Base-by-base conservation (phyloP, 2,888 invertebrate species). In the Eupeodes luniger region DNA sequence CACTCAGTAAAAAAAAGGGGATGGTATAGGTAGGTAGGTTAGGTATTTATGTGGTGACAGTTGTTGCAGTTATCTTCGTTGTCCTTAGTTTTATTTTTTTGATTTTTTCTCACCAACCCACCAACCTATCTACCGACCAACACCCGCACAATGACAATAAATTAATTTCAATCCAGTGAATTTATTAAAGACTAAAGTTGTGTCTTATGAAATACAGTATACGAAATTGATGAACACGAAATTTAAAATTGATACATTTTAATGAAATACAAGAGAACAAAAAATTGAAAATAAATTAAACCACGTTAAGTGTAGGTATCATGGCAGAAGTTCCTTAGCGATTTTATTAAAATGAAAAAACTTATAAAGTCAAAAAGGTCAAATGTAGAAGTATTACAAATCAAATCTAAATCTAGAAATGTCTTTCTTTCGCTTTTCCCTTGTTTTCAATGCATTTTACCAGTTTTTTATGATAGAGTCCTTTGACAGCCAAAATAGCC, bases 141-240 rank as follows among this genome's bases (percentile, higher is more conserved):
- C 49, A 9, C 75, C 77, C 67, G 61, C 34, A 59, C 78, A 84
- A 74, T 75, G 74, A 75, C 78, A 78, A 84, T 88, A 88, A 85
- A 88, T 88, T 88, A 64, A 81, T 88, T 88, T 84, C 81, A 85
- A 81, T 88, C 53, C 81, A 88, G 81, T 75, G 81, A 81, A 66
- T 78, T 69, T 62, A 64, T 78, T 57, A 16, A 67, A 81, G 51
- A 61, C 49, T 53, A 40, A 10, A 16, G 36, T 62, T 19, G 70
- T 57, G 5, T 27, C 2, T 27, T 27, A 27, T 27, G 27, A 0
- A 27, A 44, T 14, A 19, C 10, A 47, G 34, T 51, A 69, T 74
- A 44, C 57, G 59, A 34, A 77, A 79, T 64, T 59, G 57, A 62
- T 47, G 11, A 62, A 40, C 5, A 47, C 12, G 12, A 44, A 55